Conservation (phyloP, 2,797 vertebrate species). For the Esox masquinongy region DNA sequence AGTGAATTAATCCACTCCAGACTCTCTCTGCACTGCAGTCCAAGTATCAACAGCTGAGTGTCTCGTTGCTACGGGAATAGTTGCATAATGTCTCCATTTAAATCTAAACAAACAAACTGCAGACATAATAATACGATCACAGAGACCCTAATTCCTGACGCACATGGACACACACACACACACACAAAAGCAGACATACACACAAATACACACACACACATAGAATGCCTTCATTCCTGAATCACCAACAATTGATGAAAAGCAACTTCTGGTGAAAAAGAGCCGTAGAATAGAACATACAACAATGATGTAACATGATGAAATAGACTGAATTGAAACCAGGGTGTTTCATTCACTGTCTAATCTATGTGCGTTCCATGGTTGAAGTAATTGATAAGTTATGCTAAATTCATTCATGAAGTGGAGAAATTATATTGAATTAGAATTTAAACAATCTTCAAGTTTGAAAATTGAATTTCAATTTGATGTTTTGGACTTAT, state of each 20-base stretch:
- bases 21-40: slow-evolving; percentile 29
- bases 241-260: not conserved
- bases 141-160: slow-evolving; percentile 47
- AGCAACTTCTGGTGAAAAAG: not conserved
- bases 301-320: not conserved
- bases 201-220: not conserved
- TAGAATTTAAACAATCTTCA: too few relatives aligned
- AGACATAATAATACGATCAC: slow-evolving; percentile 31
- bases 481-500: too few relatives aligned
- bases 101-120: slow-evolving; percentile 1
- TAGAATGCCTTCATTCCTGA: too few relatives aligned
- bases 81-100: slow-evolving; percentile 55
- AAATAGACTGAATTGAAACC: not conserved
- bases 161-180: slow-evolving; percentile 17
- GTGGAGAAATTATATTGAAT: too few relatives aligned
- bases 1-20: slow-evolving; percentile 41
- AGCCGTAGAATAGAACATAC: not conserved
- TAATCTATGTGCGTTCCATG: not conserved
- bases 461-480: too few relatives aligned
- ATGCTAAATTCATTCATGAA: too few relatives aligned
- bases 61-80: slow-evolving; percentile 65
- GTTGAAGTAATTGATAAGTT: too few relatives aligned
- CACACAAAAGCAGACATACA: not conserved
- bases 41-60: slow-evolving; percentile 39
- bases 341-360: not conserved